Percentiles rank a stretch among this genome's conserved stretches.
Evolutionary conservation across 2,113 vertebrate genomes (phyloP).

Genomic region (Willisornis vidua): DNA sequence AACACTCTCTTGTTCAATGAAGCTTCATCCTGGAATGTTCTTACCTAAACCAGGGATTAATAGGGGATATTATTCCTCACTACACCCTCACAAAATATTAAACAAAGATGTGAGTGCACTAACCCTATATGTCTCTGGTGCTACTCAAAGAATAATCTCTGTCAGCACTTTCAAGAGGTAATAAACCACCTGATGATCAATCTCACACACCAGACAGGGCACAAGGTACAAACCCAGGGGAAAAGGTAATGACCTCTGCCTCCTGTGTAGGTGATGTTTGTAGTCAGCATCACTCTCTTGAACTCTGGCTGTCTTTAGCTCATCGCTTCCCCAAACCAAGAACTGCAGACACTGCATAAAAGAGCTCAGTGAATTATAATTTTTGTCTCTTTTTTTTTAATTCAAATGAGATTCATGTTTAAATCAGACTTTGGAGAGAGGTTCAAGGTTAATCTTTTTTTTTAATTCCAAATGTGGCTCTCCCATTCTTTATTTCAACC

Average conservation of each 20-base stretch:
- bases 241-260: not conserved
- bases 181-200: not conserved
- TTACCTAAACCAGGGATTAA: not conserved
- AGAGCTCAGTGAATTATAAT: not conserved
- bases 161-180: not conserved
- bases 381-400: not conserved
- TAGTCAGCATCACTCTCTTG: not conserved
- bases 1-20: not conserved
- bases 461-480: not conserved
- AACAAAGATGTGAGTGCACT: not conserved
- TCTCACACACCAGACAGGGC: not conserved
- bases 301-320: not conserved
- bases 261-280: not conserved
- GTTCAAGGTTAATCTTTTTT: constrained; percentile 12
- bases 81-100: not conserved
- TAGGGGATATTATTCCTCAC: not conserved
- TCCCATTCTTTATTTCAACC: not conserved
- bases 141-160: not conserved
- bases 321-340: not conserved
- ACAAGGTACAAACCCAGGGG: not conserved
- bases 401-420: constrained; percentile 24
- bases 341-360: not conserved
- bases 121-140: not conserved
- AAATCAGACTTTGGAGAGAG: not conserved
- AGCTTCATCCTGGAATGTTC: not conserved